Evolutionary conservation across 2,113 vertebrate genomes (phyloP).

Genomic region (Megaceryle maxima): DNA sequence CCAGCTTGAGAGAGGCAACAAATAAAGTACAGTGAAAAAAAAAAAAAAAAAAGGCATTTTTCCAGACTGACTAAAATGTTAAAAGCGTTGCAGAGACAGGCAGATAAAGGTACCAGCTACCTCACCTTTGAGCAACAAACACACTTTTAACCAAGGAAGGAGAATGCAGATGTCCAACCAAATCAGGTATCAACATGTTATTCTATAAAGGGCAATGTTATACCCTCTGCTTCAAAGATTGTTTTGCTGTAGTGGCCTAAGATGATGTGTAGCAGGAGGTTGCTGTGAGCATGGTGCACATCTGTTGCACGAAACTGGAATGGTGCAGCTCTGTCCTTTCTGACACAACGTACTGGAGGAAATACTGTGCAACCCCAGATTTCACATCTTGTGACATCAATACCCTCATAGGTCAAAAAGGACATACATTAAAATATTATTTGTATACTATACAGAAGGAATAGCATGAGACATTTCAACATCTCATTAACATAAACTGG

Average conservation of each 20-base stretch:
- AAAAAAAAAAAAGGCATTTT: not conserved
- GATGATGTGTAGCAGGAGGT: fast-evolving
- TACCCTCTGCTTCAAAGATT: not conserved
- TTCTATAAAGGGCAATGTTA: not conserved
- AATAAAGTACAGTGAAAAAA: not conserved
- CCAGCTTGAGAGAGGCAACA: not conserved
- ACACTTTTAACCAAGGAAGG: not conserved
- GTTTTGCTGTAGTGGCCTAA: not conserved
- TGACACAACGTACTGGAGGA: not conserved
- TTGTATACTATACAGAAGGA: not conserved
- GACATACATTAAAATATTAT: not conserved
- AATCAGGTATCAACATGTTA: not conserved
- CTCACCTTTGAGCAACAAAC: not conserved
- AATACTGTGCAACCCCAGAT: not conserved
- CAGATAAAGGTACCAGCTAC: not conserved
- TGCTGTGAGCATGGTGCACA: not conserved
- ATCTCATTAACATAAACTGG: not conserved
- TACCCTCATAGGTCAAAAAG: not conserved
- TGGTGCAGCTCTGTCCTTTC: not conserved
- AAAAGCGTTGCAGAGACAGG: not conserved
- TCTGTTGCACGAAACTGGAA: not conserved
- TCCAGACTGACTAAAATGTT: not conserved
- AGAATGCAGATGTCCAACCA: not conserved
- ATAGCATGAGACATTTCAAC: not conserved
- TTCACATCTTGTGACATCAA: not conserved